Evolutionary conservation across 2,888 invertebrate genomes (phyloP).

Genomic region (Leptinotarsa juncta): DNA sequence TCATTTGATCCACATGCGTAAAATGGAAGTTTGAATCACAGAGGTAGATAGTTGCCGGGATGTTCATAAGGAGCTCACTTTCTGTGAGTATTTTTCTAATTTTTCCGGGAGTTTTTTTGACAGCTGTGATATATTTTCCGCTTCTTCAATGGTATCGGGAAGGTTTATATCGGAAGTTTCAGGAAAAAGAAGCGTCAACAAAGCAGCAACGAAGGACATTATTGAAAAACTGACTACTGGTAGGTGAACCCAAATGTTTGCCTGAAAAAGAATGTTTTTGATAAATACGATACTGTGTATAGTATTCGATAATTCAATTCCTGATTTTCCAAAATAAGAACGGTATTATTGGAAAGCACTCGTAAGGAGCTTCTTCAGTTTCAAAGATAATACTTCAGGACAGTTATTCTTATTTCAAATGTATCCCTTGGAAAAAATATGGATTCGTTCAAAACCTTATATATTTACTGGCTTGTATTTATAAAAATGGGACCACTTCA

Average conservation of each 20-base stretch:
- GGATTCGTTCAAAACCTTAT: too few relatives aligned
- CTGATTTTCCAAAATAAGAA: too few relatives aligned
- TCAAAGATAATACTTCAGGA: too few relatives aligned
- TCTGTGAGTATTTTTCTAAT: background rate
- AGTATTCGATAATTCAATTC: too few relatives aligned
- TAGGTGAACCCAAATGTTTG: conserved; percentile 65
- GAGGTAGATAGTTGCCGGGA: background rate
- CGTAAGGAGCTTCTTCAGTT: too few relatives aligned
- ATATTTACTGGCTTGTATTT: too few relatives aligned
- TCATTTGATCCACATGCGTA: too few relatives aligned
- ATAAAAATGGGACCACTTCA: too few relatives aligned
- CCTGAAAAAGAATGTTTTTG: conserved; percentile 49
- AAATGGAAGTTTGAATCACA: background rate
- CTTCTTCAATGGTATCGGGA: conserved; percentile 78
- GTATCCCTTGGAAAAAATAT: too few relatives aligned
- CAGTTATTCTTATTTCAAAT: too few relatives aligned
- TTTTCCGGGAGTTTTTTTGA: conserved; percentile 11
- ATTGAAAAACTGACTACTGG: conserved; percentile 75
- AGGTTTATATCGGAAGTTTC: conserved; percentile 76
- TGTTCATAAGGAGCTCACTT: conserved; percentile 4
- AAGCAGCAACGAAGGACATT: conserved; percentile 72
- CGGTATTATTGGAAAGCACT: too few relatives aligned
- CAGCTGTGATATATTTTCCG: conserved; percentile 66
- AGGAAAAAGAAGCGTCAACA: conserved; percentile 75
- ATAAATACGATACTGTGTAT: too few relatives aligned